Base-by-base conservation (phyloP, 2,797 vertebrate genomes). In the Podarcis siculus region DNA sequence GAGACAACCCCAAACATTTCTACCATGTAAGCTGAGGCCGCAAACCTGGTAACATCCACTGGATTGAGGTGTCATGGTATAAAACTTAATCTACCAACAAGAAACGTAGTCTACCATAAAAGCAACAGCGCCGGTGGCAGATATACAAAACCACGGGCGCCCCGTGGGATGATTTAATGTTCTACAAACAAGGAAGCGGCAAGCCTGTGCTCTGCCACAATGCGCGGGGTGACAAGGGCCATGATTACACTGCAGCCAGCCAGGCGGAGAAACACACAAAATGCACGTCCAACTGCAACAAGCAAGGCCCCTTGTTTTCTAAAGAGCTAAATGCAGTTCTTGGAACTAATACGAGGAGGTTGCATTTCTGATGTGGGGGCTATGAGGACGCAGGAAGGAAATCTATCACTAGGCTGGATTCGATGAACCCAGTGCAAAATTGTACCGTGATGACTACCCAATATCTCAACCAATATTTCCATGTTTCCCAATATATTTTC, bases 81-180 rank as follows among this genome's bases (percentile, higher is more conserved):
- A 82, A 93, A 94, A 91, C 15, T 90, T 81, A 37, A 91, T 90
- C 45, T 94, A 90, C 93, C 93, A 64, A 77, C 17, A 4, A 89
- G 87, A 89, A 86, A 78, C 82, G 72, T 5, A 73, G 82, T 89
- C 90, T 93, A 86, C 87, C 89, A 32, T 84, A 66, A 90, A 87
- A 92, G 89, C 88, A 69, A 89, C n/a, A 4, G 79, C 12, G 87
- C 82, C 39, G 5, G 58, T 84, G 79, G 82, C 79, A 89, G 82
- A 87, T 79, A 87, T 86, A 88, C 81, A 90, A 45, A 91, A 87
- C 72, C 79, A 91, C 82, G 49, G 0, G 0, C 88, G 88, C 85
- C 92, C 89, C 81, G 30, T 3, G 90, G 81, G 91, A 69, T 91
- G 92, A 90, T 93, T 94, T 86, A 78, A 82, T 55, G 88, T 79